Evolutionary conservation across 2,113 vertebrate genomes (phyloP).

Genomic region (Silurus meridionalis): DNA sequence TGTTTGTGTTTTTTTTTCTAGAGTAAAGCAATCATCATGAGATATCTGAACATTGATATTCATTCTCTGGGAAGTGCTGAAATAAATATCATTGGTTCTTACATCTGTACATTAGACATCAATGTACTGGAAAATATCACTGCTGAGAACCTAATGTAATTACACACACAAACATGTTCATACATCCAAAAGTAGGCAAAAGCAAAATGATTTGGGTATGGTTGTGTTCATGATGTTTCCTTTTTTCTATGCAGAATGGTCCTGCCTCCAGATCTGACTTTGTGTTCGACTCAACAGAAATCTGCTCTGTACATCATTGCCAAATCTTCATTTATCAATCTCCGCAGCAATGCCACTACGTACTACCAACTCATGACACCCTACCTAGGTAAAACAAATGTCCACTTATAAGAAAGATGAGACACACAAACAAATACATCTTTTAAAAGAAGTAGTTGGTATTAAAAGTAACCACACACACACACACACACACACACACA

Average conservation of each 20-base stretch:
- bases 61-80: slow-evolving; percentile 62
- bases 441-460: too few species aligned
- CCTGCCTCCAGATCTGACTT: slow-evolving; percentile 53
- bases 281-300: slow-evolving; percentile 61
- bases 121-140: slow-evolving; percentile 53
- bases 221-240: background rate
- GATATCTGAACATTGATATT: slow-evolving; percentile 60
- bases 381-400: slow-evolving; percentile 71
- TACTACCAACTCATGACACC: slow-evolving; percentile 66
- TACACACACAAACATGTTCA: too few species aligned
- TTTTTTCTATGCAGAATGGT: slow-evolving; percentile 56
- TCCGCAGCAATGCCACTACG: background rate
- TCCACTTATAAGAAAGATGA: too few species aligned
- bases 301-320: slow-evolving; percentile 66
- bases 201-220: background rate
- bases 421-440: too few species aligned
- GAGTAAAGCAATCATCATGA: slow-evolving; percentile 68
- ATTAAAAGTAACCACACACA: too few species aligned
- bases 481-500: too few species aligned
- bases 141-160: background rate
- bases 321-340: slow-evolving; percentile 59
- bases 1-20: slow-evolving; percentile 42
- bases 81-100: slow-evolving; percentile 58
- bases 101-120: slow-evolving; percentile 70
- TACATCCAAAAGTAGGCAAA: background rate